Conservation (phyloP, 2,888 invertebrate genomes). For the Anodontia alba region DNA sequence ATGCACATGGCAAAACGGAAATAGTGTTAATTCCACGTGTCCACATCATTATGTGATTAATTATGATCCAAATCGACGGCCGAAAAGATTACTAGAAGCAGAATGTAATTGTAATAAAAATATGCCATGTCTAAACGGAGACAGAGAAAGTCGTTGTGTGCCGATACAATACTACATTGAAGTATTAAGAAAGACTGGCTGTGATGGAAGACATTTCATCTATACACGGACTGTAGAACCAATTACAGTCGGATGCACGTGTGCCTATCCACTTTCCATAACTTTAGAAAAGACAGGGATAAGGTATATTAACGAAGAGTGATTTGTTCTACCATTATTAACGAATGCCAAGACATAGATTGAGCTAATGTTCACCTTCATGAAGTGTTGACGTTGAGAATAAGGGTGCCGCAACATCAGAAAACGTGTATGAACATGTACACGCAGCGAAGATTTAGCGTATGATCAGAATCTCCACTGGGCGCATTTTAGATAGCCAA, state of each 20-base stretch:
- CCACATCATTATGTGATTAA: constrained; percentile 1
- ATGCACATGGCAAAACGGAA: background rate
- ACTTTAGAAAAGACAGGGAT: too few relatives aligned
- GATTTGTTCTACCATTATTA: too few relatives aligned
- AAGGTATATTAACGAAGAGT: too few relatives aligned
- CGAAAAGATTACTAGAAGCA: background rate
- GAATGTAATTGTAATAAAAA: background rate
- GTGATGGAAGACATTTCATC: background rate
- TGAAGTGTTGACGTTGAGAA: too few relatives aligned
- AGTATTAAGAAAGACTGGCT: background rate
- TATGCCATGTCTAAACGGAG: background rate
- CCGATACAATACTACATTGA: background rate
- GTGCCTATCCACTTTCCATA: background rate
- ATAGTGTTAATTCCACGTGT: background rate
- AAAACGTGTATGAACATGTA: too few relatives aligned
- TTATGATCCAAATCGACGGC: background rate
- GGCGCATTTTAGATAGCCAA: too few relatives aligned
- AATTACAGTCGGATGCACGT: constrained; percentile 1
- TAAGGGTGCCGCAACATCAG: too few relatives aligned
- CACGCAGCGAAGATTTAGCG: too few relatives aligned
- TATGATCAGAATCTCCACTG: too few relatives aligned
- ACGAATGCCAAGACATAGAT: too few relatives aligned
- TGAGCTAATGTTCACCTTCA: too few relatives aligned
- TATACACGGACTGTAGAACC: background rate
- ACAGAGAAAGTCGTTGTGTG: background rate